phyloP scores from a whole-genome alignment of 2,113 vertebrate species.

The Lophura nycthemera region DNA sequence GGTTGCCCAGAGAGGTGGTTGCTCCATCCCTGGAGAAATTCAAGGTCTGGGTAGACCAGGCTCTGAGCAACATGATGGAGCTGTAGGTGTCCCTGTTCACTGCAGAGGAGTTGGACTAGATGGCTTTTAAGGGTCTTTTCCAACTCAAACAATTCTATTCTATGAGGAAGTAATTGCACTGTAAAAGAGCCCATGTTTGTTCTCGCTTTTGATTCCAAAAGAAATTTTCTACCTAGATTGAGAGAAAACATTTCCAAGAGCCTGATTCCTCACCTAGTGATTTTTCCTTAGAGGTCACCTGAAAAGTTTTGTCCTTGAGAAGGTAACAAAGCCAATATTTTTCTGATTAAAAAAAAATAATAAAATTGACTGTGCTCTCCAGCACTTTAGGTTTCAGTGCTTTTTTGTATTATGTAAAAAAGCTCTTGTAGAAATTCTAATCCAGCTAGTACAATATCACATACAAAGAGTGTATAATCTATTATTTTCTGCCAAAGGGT shows the following conservation, averaged over 20 bases:
- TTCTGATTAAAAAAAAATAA: neutral
- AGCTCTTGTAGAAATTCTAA: constrained; percentile 38
- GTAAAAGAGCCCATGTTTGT: constrained; percentile 22
- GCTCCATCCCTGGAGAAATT: no score
- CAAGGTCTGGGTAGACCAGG: no score
- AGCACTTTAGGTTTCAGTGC: constrained; percentile 2
- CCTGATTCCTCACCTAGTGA: constrained; percentile 17
- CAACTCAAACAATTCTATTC: no score
- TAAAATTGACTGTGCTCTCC: neutral
- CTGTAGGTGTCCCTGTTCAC: no score
- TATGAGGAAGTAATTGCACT: constrained; percentile 59
- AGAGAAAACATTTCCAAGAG: constrained; percentile 10
- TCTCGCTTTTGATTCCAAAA: constrained; percentile 47
- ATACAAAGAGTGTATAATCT: neutral
- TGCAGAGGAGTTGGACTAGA: no score
- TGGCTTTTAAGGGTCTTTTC: no score
- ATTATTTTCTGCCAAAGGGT: constrained; percentile 44
- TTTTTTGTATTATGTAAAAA: constrained; percentile 24
- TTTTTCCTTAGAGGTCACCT: constrained; percentile 46
- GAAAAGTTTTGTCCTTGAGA: constrained; percentile 65
- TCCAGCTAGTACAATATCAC: constrained; percentile 14
- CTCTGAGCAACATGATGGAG: no score
- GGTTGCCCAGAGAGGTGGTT: no score
- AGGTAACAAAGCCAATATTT: constrained; percentile 39
- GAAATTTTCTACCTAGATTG: constrained; percentile 30